A percentile compares a stretch with the other conserved stretches of the same genome.
Conservation (phyloP, 2,113 vertebrate genomes). For the Spea multiplicata region DNA sequence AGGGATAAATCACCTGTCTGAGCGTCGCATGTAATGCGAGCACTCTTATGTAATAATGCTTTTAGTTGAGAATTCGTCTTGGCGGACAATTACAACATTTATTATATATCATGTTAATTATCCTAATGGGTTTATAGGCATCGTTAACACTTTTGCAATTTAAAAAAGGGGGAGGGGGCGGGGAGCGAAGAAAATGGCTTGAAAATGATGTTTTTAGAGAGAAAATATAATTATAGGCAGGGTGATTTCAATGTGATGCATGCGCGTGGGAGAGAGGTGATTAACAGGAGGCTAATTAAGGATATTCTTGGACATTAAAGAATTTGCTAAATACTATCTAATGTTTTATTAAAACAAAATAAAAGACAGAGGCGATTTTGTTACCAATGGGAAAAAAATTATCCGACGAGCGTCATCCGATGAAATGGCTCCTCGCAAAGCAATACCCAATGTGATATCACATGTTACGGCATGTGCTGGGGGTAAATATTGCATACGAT, state of each 20-base stretch:
- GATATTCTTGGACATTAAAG: background rate
- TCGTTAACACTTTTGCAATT: background rate
- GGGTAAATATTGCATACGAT: background rate
- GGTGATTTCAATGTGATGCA: constrained; percentile 7
- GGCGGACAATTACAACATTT: constrained; percentile 6
- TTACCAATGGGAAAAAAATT: background rate
- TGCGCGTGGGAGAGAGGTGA: background rate
- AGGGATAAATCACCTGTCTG: too few relatives aligned
- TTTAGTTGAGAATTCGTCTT: background rate
- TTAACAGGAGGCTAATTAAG: background rate
- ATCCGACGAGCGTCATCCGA: background rate
- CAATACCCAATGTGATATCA: too few relatives aligned
- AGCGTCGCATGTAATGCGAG: background rate
- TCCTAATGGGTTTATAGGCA: background rate
- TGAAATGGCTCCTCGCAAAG: too few relatives aligned
- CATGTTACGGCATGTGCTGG: background rate
- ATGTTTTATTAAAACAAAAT: constrained; percentile 1
- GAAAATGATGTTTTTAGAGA: background rate
- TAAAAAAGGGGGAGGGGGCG: too few relatives aligned
- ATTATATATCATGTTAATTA: background rate
- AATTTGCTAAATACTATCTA: background rate
- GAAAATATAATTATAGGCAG: background rate
- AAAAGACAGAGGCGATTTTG: background rate
- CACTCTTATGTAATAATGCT: background rate
- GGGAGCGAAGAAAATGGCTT: too few relatives aligned